phyloP scores from a whole-genome alignment of 2,888 invertebrate species.

The Brachypalpus laphriformis region DNA sequence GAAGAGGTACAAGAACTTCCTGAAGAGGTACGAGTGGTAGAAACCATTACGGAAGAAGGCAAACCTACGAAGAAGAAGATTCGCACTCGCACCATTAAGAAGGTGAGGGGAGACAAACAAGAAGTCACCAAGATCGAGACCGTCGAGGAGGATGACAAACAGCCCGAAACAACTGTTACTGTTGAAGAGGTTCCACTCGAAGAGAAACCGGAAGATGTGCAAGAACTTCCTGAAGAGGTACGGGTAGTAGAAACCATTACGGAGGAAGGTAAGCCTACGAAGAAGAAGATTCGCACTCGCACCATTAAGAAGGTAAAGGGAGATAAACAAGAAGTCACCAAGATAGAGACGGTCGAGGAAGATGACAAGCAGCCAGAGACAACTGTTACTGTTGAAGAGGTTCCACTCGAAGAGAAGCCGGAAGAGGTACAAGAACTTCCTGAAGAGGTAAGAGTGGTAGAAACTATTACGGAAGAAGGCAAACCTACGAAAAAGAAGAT shows the following conservation, averaged over 20 bases:
- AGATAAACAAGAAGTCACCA: conserved; percentile 28
- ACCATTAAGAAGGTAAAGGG: conserved; percentile 33
- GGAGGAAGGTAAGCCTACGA: conserved; percentile 27
- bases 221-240: conserved; percentile 26
- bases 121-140: conserved; percentile 36
- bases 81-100: conserved; percentile 20
- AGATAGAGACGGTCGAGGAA: conserved; percentile 24
- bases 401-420: conserved; percentile 2
- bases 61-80: conserved; percentile 31
- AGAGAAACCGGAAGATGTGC: background rate
- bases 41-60: conserved; percentile 1
- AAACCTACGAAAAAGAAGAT: conserved; percentile 14
- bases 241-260: background rate
- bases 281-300: conserved; percentile 24
- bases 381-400: conserved; percentile 21
- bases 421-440: conserved; percentile 12
- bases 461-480: conserved; percentile 6
- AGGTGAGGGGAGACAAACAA: conserved; percentile 24
- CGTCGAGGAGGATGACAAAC: conserved; percentile 20
- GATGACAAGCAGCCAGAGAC: conserved; percentile 31
- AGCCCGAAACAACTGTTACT: conserved; percentile 24
- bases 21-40: conserved; percentile 6
- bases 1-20: conserved; percentile 18
- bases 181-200: conserved; percentile 18
- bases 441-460: conserved; percentile 9